Base-by-base conservation (phyloP, 1,140 invertebrate species). In the Microvelia longipes region DNA sequence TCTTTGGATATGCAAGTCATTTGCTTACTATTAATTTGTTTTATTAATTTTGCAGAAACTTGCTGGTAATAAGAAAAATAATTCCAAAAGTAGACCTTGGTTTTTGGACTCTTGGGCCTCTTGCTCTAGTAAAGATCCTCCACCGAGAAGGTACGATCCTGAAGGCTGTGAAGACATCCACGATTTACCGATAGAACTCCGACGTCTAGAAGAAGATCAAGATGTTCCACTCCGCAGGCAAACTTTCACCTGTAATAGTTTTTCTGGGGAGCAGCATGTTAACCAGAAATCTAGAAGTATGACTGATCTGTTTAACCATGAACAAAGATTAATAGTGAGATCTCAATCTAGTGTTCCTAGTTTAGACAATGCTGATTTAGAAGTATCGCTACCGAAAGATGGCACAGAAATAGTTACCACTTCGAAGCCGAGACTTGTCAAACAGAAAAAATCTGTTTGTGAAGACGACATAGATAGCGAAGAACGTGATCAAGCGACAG, bases 111-210 rank as follows among this genome's bases (percentile, higher is more conserved):
- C 88, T 28, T 91, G 89, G 88, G 85, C 85, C 66, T 82, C 83
- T 35, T 82, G 83, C 72, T 79, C 73, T 2, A 70, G 82, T 66
- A 80, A 85, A 80, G 81, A 86, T 75, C 73, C 83, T 68, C 80
- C 82, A 71, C 78, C 79, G 69, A 75, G 80, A 74, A 75, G 82
- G 77, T 80, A 80, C 75, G 81, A 82, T 69, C 79, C 80, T 27
- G 83, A 80, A 75, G 82, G 80, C 61, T 86, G 83, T 73, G 82
- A 85, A 68, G 85, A 87, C 74, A 81, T 86, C 28, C 85, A 88
- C 73, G 90, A 94, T 75, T 80, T 93, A 66, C 92, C 92, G 1
- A 96, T 96, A 64, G 93, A 96, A 80, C 79, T 96, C 27, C 83
- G 91, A n/a, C 83, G 91, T 26, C 80, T 94, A 61, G 92, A 95